Base-by-base conservation (phyloP, 2,113 vertebrate genomes). In the Burhinus bistriatus region DNA sequence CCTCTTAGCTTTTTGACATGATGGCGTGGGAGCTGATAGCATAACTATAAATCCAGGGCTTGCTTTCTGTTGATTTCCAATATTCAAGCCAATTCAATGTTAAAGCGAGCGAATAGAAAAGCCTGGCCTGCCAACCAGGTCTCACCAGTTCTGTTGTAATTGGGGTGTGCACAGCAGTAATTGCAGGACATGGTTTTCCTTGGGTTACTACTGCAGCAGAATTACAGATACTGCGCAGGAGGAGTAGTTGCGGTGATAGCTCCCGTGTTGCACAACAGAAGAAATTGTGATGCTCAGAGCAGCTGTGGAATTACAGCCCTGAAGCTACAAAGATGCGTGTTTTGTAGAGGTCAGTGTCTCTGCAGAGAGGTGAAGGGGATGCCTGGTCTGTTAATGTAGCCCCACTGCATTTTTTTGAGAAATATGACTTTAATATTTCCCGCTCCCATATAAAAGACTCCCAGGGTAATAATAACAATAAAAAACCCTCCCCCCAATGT, bases 381-480 rank as follows among this genome's bases (percentile, higher is more conserved):
- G 30, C 62, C 68, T 82, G 59, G 40, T 73, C 84, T 95, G 68
- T 93, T 85, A 87, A 36, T 4, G 11, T 77, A 85, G 84, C 61
- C 55, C 62, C 16, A 15, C 82, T 83, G 16, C 34, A 26, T 59
- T 82, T 91, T 45, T 89, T 59, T 81, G 73, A 75, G 87, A 90
- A 97, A 89, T 88, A 93, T 4, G 16, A 64, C 47, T 95, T 93
- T 72, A 92, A 94, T 93, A 91, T 85, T 95, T 91, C 47, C 66
- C 84, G 49, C 36, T 87, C 73, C 85, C 58, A 84, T 61, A 52
- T 92, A 91, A 52, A 96, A 97, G 81, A 85, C 55, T 95, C 96
- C 42, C 70, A 82, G 83, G 87, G 55, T 95, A 93, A 87, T 58
- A 78, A 89, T 82, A 97, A 98, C 90, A 94, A 97, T 87, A 95